Evolutionary conservation across 2,797 vertebrate species (phyloP), one percentile per base, ranked within the genome.

Genomic region (Gymnopithys bicolor): DNA sequence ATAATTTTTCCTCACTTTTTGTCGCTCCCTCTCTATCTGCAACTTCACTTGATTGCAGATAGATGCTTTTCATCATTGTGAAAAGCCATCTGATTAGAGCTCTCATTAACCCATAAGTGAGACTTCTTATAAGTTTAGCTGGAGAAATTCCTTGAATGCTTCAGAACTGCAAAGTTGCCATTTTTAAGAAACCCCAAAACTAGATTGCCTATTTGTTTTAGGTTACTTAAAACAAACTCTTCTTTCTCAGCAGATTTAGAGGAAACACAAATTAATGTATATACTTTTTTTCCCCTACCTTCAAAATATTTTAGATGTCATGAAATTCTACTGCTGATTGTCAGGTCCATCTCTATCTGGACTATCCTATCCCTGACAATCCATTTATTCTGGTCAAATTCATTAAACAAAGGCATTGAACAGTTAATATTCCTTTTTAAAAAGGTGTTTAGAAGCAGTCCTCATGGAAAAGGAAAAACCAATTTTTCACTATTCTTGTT

Each of bases 81-180:
- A 96, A 97, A 97, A 96, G 88, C 64, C 79, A 92, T 95, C 93
- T 97, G 94, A 97, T 97, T 96, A 97, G 66, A 86, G 51, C 52
- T 87, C 73, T 96, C 89, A 95, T 97, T 96, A 97, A 88, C 85
- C 78, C 81, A 32, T 58, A 84, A 94, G 79, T 66, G 89, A 94
- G 95, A 89, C 81, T 95, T 58, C 37, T 67, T 95, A 39, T 52
- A 79, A 90, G 58, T 88, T 56, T 89, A 85, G 83, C 59, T 88
- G 68, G 60, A 97, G 89, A 94, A 95, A 96, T 94, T 95, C 92
- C 92, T 89, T 93, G 94, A 94, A 96, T 97, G 89, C 71, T 94
- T 94, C 69, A 93, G 74, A 96, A 80, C 92, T 93, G 73, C 74
- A 82, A 94, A 85, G 58, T 53, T 95, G 59, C 52, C 70, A 24